Evolutionary conservation across 2,113 vertebrate species (phyloP).

Genomic region (Muntiacus reevesi): DNA sequence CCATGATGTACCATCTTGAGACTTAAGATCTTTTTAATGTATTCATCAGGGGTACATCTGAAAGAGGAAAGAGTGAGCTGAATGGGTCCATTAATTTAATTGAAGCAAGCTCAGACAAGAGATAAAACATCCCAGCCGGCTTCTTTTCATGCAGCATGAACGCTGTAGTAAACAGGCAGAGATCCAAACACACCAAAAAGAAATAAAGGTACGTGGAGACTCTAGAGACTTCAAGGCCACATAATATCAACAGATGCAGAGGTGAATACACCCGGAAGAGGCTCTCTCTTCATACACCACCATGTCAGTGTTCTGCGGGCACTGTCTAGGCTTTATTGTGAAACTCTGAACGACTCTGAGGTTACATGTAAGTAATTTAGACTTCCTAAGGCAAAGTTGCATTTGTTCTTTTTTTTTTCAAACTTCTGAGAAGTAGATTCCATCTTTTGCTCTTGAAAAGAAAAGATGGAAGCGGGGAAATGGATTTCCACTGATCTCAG

Average conservation of each 20-base stretch:
- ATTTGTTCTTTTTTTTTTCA: constrained; percentile 55
- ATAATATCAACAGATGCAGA: constrained; percentile 86
- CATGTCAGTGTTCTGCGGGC: constrained; percentile 78
- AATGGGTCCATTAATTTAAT: constrained; percentile 99
- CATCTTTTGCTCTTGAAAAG: constrained; percentile 45
- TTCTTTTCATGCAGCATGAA: constrained; percentile 91
- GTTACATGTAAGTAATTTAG: constrained; percentile 83
- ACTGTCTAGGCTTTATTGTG: constrained; percentile 77
- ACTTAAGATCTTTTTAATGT: constrained; percentile 99
- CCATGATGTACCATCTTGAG: constrained; percentile 96
- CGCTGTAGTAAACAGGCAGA: constrained; percentile 93
- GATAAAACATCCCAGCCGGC: constrained; percentile 96
- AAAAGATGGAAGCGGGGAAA: constrained; percentile 32
- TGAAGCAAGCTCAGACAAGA: constrained; percentile 96
- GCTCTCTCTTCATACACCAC: constrained; percentile 58
- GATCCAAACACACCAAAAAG: constrained; percentile 88
- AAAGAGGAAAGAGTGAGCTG: constrained; percentile 93
- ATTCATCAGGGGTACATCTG: constrained; percentile 91
- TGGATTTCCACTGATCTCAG: constrained; percentile 1
- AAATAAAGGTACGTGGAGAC: constrained; percentile 79
- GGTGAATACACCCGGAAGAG: constrained; percentile 87
- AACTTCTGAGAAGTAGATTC: constrained; percentile 42
- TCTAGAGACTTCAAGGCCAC: constrained; percentile 91
- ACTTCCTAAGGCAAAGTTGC: constrained; percentile 69
- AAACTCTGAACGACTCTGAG: constrained; percentile 64